Conservation (phyloP, 2,888 invertebrate genomes). For the Lasiommata megera region DNA sequence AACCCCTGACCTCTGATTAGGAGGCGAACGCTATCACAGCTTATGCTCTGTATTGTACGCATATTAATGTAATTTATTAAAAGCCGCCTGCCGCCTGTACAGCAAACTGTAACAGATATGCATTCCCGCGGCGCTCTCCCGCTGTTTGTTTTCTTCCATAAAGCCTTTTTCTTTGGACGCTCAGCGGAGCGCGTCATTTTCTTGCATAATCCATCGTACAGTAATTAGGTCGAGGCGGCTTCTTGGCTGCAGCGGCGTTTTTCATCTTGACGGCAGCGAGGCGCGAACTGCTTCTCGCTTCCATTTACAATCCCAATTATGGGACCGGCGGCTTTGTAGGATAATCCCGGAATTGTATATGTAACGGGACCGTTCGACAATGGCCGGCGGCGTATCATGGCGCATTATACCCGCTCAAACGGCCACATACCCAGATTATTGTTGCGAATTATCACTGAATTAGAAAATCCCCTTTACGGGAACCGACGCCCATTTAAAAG, state of each 20-base stretch:
- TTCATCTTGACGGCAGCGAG: conserved; percentile 69
- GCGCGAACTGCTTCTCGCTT: conserved; percentile 72
- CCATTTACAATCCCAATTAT: conserved; percentile 49
- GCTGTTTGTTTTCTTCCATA: conserved; percentile 68
- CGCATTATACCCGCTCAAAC: conserved; percentile 65
- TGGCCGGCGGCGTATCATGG: conserved; percentile 69
- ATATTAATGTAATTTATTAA: no score
- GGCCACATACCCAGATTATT: conserved; percentile 57
- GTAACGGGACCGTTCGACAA: conserved; percentile 70
- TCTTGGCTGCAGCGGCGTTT: conserved; percentile 52
- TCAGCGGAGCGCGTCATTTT: conserved; percentile 55
- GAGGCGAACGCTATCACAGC: no score
- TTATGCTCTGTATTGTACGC: no score
- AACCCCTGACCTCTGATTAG: no score
- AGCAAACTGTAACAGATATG: conserved; percentile 23
- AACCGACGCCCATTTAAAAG: conserved; percentile 57
- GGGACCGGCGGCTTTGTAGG: conserved; percentile 66
- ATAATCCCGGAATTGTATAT: conserved; percentile 69
- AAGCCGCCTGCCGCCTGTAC: conserved; percentile 24
- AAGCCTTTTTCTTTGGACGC: conserved; percentile 52
- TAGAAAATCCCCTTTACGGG: conserved; percentile 63
- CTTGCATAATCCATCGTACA: conserved; percentile 65
- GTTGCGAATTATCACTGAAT: conserved; percentile 75
- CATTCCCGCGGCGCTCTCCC: conserved; percentile 45
- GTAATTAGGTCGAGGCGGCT: conserved; percentile 64